Evolutionary conservation across 1,140 invertebrate species (phyloP), one percentile per base, ranked within the genome.

Genomic region (Tribolium castaneum): DNA sequence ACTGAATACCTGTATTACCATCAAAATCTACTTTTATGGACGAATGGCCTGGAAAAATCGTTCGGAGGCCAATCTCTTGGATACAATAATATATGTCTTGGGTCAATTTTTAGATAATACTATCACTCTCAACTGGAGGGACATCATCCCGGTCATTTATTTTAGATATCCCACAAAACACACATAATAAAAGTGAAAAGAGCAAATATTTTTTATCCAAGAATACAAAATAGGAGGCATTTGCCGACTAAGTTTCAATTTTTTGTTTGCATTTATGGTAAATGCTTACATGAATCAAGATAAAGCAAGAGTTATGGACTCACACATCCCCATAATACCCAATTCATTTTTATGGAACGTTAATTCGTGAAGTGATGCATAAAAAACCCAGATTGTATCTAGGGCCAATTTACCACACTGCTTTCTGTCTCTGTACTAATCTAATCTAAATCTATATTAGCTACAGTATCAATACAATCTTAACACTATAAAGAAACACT

Each of bases 1-100:
- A 50, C 25, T 72, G 70, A 72, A 72, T 72, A 72, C 50, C 39
- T 45, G 7, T n/a, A 30, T 72, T 72, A 72, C 70, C 70, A 52
- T 72, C 6, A 72, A 72, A 72, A 72, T 72, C 70, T 72, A 72
- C 70, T 72, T 50, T 72, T 30, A 39, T 72, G 22, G 14, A 72
- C 14, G 70, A 72, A 50, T 72, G 70, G 49, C 39, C 19, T 22
- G 70, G 50, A 72, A 66, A 66, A 35, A 35, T 59, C 54, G 54
- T 22, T 22, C 6, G 54, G 10, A 12, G 6, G 25, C 10, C 13
- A 59, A 59, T 25, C 54, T 25, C 54, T 66, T 10, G 59, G 59
- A 12, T n/a, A 66, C 25, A 35, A n/a, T 66, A 35, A 66, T 34
- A 66, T 35, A 66, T 66, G 59, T 66, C 54, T 13, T 30, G 7